These are phyloP conservation scores for Geotrypetes seraphini DNA, from an alignment of 2,797 vertebrate genomes.

Conservation along the genomic window DNA sequence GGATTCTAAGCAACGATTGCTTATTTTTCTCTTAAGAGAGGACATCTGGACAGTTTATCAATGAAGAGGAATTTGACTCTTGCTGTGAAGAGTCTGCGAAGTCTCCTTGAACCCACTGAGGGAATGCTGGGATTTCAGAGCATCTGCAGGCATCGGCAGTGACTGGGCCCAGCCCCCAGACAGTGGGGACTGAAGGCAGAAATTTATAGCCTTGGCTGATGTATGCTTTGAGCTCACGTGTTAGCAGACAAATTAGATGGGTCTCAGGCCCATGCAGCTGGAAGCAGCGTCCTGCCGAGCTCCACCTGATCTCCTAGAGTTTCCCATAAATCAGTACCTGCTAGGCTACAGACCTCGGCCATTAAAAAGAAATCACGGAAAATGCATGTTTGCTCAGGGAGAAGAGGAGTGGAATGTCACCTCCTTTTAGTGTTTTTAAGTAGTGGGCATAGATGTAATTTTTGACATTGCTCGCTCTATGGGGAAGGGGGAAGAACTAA, in stretches of 20 bases:
- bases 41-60: constrained; percentile 78
- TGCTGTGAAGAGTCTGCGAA: constrained; percentile 50
- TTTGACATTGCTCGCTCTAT: constrained; percentile 7
- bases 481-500: neutral
- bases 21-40: constrained; percentile 63
- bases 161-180: constrained; percentile 46
- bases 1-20: constrained; percentile 59
- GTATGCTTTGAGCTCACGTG: constrained; percentile 71
- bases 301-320: constrained; percentile 68
- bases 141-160: constrained; percentile 47
- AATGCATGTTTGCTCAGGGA: constrained; percentile 91
- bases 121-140: constrained; percentile 50
- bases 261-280: constrained; percentile 77
- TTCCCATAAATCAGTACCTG: constrained; percentile 86
- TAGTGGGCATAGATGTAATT: neutral
- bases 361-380: constrained; percentile 99
- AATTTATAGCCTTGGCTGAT: constrained; percentile 63
- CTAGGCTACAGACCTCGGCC: constrained; percentile 58
- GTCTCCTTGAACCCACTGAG: constrained; percentile 46
- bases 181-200: constrained; percentile 44
- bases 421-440: neutral
- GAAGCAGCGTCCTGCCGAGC: constrained; percentile 70
- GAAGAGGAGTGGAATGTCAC: constrained; percentile 47
- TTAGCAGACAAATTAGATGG: constrained; percentile 87
- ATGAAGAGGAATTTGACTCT: constrained; percentile 67